These are phyloP conservation scores for Micropoecilia bifurca DNA, from an alignment of 2,797 vertebrate genomes.

Conservation along the genomic window DNA sequence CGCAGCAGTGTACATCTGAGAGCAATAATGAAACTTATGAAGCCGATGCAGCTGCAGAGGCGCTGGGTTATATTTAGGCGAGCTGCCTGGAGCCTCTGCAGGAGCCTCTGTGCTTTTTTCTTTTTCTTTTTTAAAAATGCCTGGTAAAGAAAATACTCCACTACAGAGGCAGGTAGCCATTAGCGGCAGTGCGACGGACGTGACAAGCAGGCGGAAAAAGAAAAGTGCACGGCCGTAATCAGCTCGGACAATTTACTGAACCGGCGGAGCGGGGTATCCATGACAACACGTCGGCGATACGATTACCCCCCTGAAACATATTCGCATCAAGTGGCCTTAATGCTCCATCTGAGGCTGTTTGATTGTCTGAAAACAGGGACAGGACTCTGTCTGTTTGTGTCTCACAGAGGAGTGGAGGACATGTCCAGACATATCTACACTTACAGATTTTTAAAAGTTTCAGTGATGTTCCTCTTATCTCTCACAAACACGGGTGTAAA, in stretches of 20 bases:
- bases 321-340: constrained; percentile 67
- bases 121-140: constrained; percentile 51
- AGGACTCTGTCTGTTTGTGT: constrained; percentile 26
- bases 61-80: constrained; percentile 72
- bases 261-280: constrained; percentile 69
- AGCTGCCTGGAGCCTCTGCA: constrained; percentile 42
- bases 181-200: constrained; percentile 50
- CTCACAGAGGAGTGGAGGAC: constrained; percentile 34
- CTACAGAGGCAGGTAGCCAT: constrained; percentile 62
- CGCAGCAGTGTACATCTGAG: neutral
- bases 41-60: constrained; percentile 68
- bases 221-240: constrained; percentile 54
- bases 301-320: constrained; percentile 64
- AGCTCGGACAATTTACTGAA: constrained; percentile 65
- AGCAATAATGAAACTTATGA: constrained; percentile 62
- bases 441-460: constrained; percentile 50
- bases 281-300: constrained; percentile 75
- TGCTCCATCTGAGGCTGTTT: constrained; percentile 63
- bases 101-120: constrained; percentile 51
- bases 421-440: constrained; percentile 71
- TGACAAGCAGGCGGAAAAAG: constrained; percentile 36
- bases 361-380: constrained; percentile 55
- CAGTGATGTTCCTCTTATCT: constrained; percentile 54
- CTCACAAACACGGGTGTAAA: constrained; percentile 29
- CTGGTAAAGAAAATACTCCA: constrained; percentile 55